Conservation (phyloP, 2,113 vertebrate genomes). For the Leptosomus discolor region DNA sequence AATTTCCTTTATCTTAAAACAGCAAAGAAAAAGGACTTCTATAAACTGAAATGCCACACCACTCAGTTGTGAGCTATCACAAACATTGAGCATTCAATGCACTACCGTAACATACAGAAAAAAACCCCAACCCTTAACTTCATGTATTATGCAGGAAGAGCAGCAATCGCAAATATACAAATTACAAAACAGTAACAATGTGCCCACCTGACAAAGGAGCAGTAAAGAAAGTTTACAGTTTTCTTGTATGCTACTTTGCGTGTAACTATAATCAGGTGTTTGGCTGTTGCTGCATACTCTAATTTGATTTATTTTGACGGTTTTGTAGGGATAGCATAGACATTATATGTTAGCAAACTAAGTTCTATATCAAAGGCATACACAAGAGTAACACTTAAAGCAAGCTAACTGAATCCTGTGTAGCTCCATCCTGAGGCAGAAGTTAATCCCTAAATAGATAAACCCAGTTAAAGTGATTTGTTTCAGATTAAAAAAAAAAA, state of each 20-base stretch:
- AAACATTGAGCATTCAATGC: not conserved
- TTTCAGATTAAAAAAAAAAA: not conserved
- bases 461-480: not conserved
- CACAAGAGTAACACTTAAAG: not conserved
- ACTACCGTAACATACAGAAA: rapidly evolving
- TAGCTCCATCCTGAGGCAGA: not conserved
- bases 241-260: not conserved
- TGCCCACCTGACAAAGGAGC: not conserved
- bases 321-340: rapidly evolving
- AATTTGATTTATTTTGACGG: not conserved
- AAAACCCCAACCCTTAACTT: not conserved
- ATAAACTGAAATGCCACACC: not conserved
- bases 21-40: not conserved
- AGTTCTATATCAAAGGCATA: not conserved
- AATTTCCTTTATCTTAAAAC: not conserved
- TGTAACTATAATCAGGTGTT: not conserved
- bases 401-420: not conserved
- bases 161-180: not conserved
- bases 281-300: not conserved
- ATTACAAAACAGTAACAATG: not conserved
- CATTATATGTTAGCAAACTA: rapidly evolving
- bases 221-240: not conserved
- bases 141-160: not conserved
- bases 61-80: not conserved
- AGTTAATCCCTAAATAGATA: not conserved